Base-by-base conservation (phyloP, 2,888 invertebrate species). In the Thereva unica region DNA sequence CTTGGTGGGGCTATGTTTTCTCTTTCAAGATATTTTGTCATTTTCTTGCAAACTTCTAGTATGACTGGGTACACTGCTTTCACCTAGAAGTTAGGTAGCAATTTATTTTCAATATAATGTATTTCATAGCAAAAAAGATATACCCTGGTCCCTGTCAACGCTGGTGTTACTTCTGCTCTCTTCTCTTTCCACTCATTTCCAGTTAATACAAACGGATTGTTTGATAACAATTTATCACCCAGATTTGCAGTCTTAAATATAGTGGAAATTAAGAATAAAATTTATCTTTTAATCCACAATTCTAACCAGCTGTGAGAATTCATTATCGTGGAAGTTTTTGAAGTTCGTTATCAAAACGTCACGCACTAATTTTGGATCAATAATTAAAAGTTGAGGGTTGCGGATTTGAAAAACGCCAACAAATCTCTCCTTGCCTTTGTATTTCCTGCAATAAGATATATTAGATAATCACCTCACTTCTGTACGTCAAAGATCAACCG, bases 41-140 rank as follows among this genome's bases (percentile, higher is more conserved):
- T 73, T 49, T 77, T 76, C 4, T 77, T 71, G 8, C 81, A 78
- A 5, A 84, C 82, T 34, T 81, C 77, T 10, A 76, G 74, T 4
- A 85, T 79, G 3, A 84, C 76, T 0, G 82, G 79, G 67, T 83
- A 84, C 71, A 84, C 82, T 0, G 81, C 75, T 71, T 84, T 85
- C 7, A 78, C 70, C 80, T 79, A 23, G 5, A 41, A 54, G 8
- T 40, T 47, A 34, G 53, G 8, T 55, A 68, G 42, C 56, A 7
- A 57, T 41, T 41, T 4, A n/a, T 66, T 65, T 66, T 53, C 61
- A 10, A 4, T 0, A 1, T 12, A 10, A 5, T n/a, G n/a, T 42
- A 47, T 4, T 9, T 49, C 9, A 42, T 50, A 45, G 3, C n/a
- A n/a, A 42, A 9, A 0, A 7, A 50, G 41, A 69, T 73, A 71